These are phyloP conservation scores for Drosophila quinaria DNA, from an alignment of 2,888 invertebrate species.

Conservation along the genomic window DNA sequence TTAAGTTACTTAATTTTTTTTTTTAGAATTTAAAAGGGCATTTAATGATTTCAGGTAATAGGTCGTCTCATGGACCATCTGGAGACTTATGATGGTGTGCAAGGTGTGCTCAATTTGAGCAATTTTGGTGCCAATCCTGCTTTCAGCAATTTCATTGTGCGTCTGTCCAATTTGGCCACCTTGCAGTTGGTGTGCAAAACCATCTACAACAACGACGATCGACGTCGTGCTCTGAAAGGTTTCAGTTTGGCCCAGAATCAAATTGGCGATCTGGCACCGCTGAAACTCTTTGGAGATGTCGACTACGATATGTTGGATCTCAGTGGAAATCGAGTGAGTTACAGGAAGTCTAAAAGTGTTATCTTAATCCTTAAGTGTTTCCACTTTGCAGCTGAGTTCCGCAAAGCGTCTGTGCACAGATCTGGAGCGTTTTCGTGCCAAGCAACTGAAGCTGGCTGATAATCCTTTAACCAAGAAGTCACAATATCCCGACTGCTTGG, in stretches of 20 bases:
- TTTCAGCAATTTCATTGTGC: constrained; percentile 70
- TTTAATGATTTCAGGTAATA: constrained; percentile 9
- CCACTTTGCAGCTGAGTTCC: constrained; percentile 58
- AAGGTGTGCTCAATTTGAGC: constrained; percentile 76
- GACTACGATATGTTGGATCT: constrained; percentile 78
- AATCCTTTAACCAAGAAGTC: constrained; percentile 76
- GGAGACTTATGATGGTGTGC: constrained; percentile 60
- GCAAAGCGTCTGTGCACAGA: constrained; percentile 73
- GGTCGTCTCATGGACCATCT: constrained; percentile 58
- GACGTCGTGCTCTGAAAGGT: constrained; percentile 74
- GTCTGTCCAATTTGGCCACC: constrained; percentile 73
- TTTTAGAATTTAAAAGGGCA: no score
- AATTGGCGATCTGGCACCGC: constrained; percentile 69
- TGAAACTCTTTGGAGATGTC: constrained; percentile 73
- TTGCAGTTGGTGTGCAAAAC: constrained; percentile 75
- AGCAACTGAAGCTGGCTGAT: constrained; percentile 68
- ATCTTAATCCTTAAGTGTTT: not conserved
- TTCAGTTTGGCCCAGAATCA: constrained; percentile 75
- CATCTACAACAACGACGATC: constrained; percentile 77
- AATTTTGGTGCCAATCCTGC: constrained; percentile 64
- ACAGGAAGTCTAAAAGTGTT: accelerated
- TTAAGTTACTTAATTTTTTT: no score
- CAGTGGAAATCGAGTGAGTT: constrained; percentile 70
- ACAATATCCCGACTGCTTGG: constrained; percentile 79
- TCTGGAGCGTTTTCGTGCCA: constrained; percentile 71